phyloP scores from a whole-genome alignment of 1,140 invertebrate genomes.

The Liolophura sinensis region DNA sequence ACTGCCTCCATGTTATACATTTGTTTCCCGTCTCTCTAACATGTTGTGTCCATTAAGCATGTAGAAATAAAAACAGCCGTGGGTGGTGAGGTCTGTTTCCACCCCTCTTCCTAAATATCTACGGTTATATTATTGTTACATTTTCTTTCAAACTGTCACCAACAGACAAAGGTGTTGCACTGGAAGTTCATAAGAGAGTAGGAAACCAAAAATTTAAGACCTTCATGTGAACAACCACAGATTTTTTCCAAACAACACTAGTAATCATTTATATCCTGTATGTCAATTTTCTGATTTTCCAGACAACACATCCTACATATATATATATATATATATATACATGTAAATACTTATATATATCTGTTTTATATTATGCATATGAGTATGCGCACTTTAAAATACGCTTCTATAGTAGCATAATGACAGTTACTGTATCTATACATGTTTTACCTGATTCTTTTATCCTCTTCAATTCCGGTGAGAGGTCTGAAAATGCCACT shows the following conservation, averaged over 20 bases:
- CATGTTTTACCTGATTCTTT: constrained; percentile 8
- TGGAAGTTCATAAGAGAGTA: not conserved
- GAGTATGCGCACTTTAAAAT: not conserved
- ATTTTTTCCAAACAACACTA: not conserved
- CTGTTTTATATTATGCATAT: too few relatives aligned
- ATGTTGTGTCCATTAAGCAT: too few relatives aligned
- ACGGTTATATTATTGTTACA: too few relatives aligned
- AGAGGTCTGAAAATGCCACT: constrained; percentile 11
- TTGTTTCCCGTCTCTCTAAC: too few relatives aligned
- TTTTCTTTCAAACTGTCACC: too few relatives aligned
- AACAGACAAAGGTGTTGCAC: not conserved
- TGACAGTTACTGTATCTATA: not conserved
- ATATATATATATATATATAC: not conserved
- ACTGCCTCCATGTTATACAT: too few relatives aligned
- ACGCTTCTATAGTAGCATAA: not conserved
- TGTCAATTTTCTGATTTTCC: not conserved
- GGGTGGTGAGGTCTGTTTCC: too few relatives aligned
- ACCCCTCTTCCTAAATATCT: too few relatives aligned
- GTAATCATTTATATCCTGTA: too few relatives aligned
- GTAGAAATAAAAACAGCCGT: too few relatives aligned
- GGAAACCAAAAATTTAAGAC: not conserved
- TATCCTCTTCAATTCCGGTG: constrained; percentile 10
- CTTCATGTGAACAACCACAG: not conserved
- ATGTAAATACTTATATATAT: not conserved
- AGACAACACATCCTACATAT: not conserved